Evolutionary conservation across 2,797 vertebrate species (phyloP).

Genomic region (Phalanger gymnotis): DNA sequence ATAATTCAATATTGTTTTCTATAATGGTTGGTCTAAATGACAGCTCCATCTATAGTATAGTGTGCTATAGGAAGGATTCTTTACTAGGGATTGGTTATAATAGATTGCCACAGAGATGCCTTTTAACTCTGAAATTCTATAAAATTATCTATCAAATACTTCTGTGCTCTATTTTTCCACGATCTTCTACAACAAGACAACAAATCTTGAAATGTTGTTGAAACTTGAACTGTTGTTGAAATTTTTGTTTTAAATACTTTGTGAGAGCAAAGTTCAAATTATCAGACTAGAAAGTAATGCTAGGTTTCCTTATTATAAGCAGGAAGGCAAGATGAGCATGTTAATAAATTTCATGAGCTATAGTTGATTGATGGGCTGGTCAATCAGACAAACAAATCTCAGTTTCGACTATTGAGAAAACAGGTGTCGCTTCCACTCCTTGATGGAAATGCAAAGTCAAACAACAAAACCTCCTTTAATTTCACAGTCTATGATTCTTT

Average conservation of each 20-base stretch:
- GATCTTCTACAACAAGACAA: neutral
- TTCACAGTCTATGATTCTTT: constrained; percentile 86
- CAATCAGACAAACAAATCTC: constrained; percentile 66
- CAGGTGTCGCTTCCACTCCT: constrained; percentile 64
- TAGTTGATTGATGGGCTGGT: constrained; percentile 64
- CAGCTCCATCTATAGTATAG: neutral
- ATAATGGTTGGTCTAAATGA: neutral
- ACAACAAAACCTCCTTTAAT: constrained; percentile 82
- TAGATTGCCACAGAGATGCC: neutral
- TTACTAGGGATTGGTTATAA: neutral
- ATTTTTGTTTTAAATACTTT: constrained; percentile 20
- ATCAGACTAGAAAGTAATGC: constrained; percentile 41
- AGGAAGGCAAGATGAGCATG: constrained; percentile 48
- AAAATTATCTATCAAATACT: neutral
- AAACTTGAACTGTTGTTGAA: neutral
- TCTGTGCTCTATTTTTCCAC: neutral
- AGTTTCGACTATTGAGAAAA: constrained; percentile 64
- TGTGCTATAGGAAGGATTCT: neutral
- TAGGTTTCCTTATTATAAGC: constrained; percentile 53
- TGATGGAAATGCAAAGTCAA: constrained; percentile 82
- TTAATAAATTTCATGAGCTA: constrained; percentile 65
- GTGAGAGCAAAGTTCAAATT: neutral
- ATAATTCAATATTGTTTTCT: neutral
- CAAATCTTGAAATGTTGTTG: constrained; percentile 42
- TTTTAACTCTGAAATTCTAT: neutral